phyloP scores from a whole-genome alignment of 2,797 vertebrate genomes.

The Myripristis jacobus region DNA sequence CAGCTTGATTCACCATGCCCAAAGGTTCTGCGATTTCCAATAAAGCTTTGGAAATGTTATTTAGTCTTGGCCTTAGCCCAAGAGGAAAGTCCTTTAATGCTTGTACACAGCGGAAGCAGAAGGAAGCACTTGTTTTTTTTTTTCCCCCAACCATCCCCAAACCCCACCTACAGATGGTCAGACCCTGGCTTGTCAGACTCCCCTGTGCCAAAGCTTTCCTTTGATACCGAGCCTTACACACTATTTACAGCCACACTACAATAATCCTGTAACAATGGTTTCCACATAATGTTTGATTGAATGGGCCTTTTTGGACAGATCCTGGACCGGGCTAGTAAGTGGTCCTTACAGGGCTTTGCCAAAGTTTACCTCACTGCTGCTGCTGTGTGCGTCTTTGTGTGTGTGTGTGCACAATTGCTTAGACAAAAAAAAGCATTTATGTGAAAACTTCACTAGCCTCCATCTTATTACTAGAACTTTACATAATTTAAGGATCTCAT shows the following conservation, averaged over 20 bases:
- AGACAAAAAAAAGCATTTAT: conserved; percentile 26
- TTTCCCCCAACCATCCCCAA: background rate
- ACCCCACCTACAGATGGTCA: conserved; percentile 64
- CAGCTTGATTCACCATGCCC: conserved; percentile 49
- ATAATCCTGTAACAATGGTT: conserved; percentile 78
- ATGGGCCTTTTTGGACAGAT: conserved; percentile 60
- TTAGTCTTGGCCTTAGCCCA: conserved; percentile 56
- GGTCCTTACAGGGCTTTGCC: conserved; percentile 49
- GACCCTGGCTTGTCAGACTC: conserved; percentile 60
- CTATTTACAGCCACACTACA: conserved; percentile 79
- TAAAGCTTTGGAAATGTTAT: conserved; percentile 71
- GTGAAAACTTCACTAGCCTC: conserved; percentile 8
- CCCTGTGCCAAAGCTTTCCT: conserved; percentile 75
- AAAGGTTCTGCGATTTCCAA: conserved; percentile 65
- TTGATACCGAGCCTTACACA: conserved; percentile 76
- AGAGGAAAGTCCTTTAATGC: conserved; percentile 54
- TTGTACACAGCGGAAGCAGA: conserved; percentile 61
- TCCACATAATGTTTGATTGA: conserved; percentile 78
- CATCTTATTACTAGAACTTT: background rate
- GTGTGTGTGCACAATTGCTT: conserved; percentile 11
- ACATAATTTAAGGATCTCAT: background rate
- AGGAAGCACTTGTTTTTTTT: conserved; percentile 2
- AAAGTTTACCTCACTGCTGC: conserved; percentile 68
- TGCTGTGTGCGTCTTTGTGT: conserved; percentile 17
- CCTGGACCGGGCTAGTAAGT: conserved; percentile 65